Percentiles rank a stretch among this genome's conserved stretches.
Evolutionary conservation across 2,113 vertebrate species (phyloP).

Genomic region (Zapus hudsonius): DNA sequence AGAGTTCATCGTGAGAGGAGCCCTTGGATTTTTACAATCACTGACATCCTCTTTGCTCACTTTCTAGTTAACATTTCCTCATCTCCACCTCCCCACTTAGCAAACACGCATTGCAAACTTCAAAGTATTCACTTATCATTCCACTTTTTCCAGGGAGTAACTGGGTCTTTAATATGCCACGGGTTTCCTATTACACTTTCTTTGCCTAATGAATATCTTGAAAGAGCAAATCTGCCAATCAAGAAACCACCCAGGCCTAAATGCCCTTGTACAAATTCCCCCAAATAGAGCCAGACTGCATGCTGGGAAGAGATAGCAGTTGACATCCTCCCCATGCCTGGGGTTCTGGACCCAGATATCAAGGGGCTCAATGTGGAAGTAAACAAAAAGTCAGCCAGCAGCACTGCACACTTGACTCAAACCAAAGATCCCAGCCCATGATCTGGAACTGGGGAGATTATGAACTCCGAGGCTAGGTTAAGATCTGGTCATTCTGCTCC

Average conservation of each 20-base stretch:
- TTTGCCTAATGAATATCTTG: constrained; percentile 17
- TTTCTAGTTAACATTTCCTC: constrained; percentile 57
- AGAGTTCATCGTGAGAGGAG: constrained; percentile 48
- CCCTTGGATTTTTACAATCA: constrained; percentile 54
- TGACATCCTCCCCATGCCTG: not conserved
- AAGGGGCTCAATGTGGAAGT: not conserved
- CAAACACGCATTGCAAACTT: constrained; percentile 47
- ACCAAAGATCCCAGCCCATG: not conserved
- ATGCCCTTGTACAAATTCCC: constrained; percentile 1
- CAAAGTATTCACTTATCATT: constrained; percentile 51
- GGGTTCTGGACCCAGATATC: not conserved
- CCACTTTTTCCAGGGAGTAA: constrained; percentile 38
- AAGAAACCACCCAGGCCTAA: constrained; percentile 34
- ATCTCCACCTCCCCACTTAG: constrained; percentile 25
- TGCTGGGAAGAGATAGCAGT: not conserved
- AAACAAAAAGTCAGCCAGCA: not conserved
- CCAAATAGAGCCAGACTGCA: not conserved
- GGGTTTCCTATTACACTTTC: constrained; percentile 15
- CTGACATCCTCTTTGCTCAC: constrained; percentile 49
- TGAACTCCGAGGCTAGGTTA: not conserved
- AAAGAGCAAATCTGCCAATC: constrained; percentile 20
- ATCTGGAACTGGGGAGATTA: not conserved
- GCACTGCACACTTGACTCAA: not conserved
- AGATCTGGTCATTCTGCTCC: constrained; percentile 36
- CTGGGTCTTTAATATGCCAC: constrained; percentile 36